Conservation (phyloP, 2,888 invertebrate genomes). For the Drosophila leonis region DNA sequence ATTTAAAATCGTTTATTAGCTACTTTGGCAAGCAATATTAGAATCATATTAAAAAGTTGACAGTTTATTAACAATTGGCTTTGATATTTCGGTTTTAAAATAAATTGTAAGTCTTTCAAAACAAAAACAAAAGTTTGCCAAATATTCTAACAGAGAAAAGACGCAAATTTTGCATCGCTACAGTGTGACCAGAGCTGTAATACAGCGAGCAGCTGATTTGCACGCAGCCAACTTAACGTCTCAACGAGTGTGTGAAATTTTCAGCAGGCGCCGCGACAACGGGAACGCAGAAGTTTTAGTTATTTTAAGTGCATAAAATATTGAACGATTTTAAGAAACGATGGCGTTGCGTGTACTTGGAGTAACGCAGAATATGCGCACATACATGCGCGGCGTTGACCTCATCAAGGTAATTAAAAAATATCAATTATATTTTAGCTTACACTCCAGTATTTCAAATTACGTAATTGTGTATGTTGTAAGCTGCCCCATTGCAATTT, state of each 20-base stretch:
- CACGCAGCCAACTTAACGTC: conserved; percentile 57
- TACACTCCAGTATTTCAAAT: conserved; percentile 66
- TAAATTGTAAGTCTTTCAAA: conserved; percentile 5
- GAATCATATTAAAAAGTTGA: background rate
- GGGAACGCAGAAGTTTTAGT: conserved; percentile 58
- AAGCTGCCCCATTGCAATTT: conserved; percentile 3
- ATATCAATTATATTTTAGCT: conserved; percentile 19
- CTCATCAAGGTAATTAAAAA: conserved; percentile 81
- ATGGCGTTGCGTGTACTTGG: conserved; percentile 85
- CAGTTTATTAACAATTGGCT: background rate
- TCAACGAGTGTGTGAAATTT: conserved; percentile 56
- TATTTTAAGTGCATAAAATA: conserved; percentile 60
- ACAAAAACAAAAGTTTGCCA: background rate
- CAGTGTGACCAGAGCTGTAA: background rate
- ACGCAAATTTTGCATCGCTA: background rate
- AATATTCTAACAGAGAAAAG: background rate
- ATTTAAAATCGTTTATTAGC: background rate
- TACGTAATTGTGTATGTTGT: conserved; percentile 83
- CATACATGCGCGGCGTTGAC: conserved; percentile 80
- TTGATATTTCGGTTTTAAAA: conserved; percentile 7
- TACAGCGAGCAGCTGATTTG: conserved; percentile 50
- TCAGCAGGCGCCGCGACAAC: conserved; percentile 67
- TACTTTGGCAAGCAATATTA: background rate
- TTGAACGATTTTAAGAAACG: conserved; percentile 65
- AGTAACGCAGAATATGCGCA: conserved; percentile 83